These are phyloP conservation scores for Candidula unifasciata DNA, from an alignment of 2,888 invertebrate genomes.

Conservation along the genomic window DNA sequence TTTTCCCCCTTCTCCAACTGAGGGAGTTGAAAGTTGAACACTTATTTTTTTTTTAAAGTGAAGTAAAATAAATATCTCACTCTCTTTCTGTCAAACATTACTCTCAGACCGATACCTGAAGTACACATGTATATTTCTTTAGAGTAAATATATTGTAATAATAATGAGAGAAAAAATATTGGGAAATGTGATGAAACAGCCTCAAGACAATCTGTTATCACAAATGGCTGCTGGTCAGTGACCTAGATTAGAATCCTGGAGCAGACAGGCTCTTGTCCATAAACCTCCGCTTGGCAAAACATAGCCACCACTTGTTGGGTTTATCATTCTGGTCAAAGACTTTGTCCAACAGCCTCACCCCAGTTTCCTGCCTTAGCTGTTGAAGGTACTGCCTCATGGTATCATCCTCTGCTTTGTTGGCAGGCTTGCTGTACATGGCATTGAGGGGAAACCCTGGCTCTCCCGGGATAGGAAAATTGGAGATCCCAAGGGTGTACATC, in stretches of 20 bases:
- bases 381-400: constrained; percentile 93
- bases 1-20: too few species aligned
- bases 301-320: constrained; percentile 99
- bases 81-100: too few species aligned
- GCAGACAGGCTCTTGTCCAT: constrained; percentile 98
- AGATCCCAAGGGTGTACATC: constrained; percentile 95
- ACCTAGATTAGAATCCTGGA: constrained; percentile 82
- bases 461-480: constrained; percentile 96
- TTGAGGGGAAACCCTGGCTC: constrained; percentile 95
- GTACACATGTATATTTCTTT: too few species aligned
- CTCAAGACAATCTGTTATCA: too few species aligned
- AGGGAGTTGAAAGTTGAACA: too few species aligned
- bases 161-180: too few species aligned
- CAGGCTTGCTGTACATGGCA: constrained; percentile 94
- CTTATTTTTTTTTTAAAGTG: too few species aligned
- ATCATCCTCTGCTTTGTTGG: constrained; percentile 89
- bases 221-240: too few species aligned
- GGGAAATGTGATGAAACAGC: too few species aligned
- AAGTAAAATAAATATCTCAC: too few species aligned
- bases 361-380: constrained; percentile 96
- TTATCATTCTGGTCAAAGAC: constrained; percentile 95
- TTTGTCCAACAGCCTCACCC: constrained; percentile 91
- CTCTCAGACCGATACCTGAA: too few species aligned
- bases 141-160: too few species aligned
- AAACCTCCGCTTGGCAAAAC: constrained; percentile 99